Evolutionary conservation across 2,113 vertebrate genomes (phyloP).

Genomic region (Melierax canorus): DNA sequence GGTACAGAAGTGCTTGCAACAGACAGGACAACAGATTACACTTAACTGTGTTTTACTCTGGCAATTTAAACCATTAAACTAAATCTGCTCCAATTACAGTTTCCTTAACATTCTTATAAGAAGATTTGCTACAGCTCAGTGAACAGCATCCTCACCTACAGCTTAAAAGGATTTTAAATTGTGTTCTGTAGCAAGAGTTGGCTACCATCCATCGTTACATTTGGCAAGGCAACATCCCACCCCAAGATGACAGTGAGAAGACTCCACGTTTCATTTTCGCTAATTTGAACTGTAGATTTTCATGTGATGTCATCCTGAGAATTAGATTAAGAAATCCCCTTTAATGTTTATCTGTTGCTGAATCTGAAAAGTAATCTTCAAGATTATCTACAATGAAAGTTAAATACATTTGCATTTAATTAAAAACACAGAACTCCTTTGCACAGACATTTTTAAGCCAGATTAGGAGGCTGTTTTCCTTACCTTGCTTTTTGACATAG

Average conservation of each 20-base stretch:
- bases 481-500: constrained; percentile 99
- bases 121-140: not conserved
- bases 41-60: not conserved
- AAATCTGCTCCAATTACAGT: not conserved
- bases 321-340: not conserved
- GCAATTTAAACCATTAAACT: not conserved
- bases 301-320: not conserved
- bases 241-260: not conserved
- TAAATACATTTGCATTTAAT: not conserved
- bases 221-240: not conserved
- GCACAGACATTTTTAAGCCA: not conserved
- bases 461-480: not conserved
- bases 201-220: not conserved
- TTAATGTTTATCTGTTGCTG: not conserved
- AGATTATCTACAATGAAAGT: not conserved
- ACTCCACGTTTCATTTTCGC: not conserved
- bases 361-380: not conserved
- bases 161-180: not conserved
- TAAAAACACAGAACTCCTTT: not conserved
- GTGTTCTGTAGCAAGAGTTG: not conserved
- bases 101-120: not conserved
- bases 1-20: not conserved
- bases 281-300: not conserved
- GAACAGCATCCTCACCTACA: not conserved
- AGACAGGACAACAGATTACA: not conserved